A percentile compares a stretch with the other conserved stretches of the same genome.
phyloP scores from a whole-genome alignment of 2,113 vertebrate genomes.

The Megaptera novaeangliae region DNA sequence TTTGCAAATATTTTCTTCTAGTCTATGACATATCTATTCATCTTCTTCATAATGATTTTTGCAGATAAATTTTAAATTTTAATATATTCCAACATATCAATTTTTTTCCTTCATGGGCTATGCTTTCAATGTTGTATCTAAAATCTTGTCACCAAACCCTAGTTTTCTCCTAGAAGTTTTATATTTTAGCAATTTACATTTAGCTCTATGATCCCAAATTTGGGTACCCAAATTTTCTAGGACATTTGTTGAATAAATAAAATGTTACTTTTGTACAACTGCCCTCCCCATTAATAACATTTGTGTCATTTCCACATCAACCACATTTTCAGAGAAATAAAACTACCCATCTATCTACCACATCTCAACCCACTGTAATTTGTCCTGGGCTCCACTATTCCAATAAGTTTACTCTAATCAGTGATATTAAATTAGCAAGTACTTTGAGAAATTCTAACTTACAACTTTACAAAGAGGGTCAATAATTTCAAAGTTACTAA shows the following conservation, averaged over 20 bases:
- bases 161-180: neutral
- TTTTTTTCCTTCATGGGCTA: neutral
- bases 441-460: neutral
- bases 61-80: neutral
- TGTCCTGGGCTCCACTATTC: neutral
- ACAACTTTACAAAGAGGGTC: neutral
- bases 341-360: neutral
- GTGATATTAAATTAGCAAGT: neutral
- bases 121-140: neutral
- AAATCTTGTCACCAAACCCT: neutral
- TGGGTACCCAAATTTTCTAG: neutral
- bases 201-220: neutral
- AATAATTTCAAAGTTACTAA: neutral
- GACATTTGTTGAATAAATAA: neutral
- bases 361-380: neutral
- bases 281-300: neutral
- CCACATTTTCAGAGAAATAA: neutral
- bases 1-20: neutral
- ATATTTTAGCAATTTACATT: neutral
- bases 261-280: neutral
- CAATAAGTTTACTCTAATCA: neutral
- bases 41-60: neutral
- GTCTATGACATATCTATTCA: neutral
- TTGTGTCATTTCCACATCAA: neutral
- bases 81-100: neutral